Evolutionary conservation across 2,113 vertebrate species (phyloP), one percentile per base, ranked within the genome.

Genomic region (Falcunculus frontatus): DNA sequence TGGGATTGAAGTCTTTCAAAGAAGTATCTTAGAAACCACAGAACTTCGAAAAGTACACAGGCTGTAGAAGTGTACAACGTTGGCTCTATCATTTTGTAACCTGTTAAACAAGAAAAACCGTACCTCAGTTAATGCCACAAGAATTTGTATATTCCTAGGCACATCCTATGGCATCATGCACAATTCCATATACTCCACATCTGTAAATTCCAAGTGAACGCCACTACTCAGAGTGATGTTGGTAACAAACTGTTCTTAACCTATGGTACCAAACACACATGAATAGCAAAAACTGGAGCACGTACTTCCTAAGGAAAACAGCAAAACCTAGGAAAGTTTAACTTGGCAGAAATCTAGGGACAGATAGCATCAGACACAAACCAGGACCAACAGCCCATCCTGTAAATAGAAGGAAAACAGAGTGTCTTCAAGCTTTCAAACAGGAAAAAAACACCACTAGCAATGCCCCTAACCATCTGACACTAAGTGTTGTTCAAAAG

Each of bases 351-450:
- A 84, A 82, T n/a, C 23, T 44, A 84, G 41, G 17, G 46, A 76
- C 32, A 91, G 68, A 76, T 42, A 80, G 55, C 37, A 93, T 44
- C n/a, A 81, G 49, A 89, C 35, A 67, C 59, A 91, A 82, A 91
- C 10, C 35, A 79, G 65, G 91, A 10, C 56, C 52, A 56, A 84
- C 41, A 92, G 37, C 3, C 37, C 46, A 75, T 32, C 26, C 47
- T 63, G 13, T 18, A 81, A 84, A 37, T 6, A 88, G 63, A 87
- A 89, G 32, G 23, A 74, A 79, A 92, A 44, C 17, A 82, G 23
- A 75, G 72, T 30, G 17, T 37, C 59, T 74, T 78, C 12, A 81
- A 62, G 19, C 25, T 90, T 91, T 90, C 49, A 82, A 90, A 64
- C 6, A 69, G 52, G 41, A 42, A 37, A 46, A 83, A 92, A 83